phyloP scores from a whole-genome alignment of 2,888 invertebrate species.

The Cerastis rubricosa region DNA sequence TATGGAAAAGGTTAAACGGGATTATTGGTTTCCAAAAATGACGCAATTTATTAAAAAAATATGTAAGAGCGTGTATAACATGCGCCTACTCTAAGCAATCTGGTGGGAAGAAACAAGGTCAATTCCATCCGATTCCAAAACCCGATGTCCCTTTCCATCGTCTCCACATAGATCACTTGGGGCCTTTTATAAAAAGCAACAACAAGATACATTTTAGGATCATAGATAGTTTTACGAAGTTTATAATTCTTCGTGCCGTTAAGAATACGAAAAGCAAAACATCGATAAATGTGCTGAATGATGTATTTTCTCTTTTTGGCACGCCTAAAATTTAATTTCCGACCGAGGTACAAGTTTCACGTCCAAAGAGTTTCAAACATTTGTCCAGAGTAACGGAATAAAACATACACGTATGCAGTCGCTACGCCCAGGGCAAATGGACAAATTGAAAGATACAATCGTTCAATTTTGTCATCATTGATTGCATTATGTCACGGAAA shows the following conservation, averaged over 20 bases:
- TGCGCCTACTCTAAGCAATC: slow-evolving; percentile 14
- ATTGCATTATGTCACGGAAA: no score
- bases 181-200: background rate
- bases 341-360: background rate
- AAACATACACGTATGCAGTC: no score
- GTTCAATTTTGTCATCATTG: no score
- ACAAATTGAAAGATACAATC: no score
- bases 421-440: no score
- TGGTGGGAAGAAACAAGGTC: slow-evolving; percentile 10
- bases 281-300: background rate
- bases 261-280: background rate
- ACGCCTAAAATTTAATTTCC: background rate
- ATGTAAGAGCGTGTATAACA: slow-evolving; percentile 2
- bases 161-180: slow-evolving; percentile 2
- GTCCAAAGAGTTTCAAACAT: background rate
- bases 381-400: no score
- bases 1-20: background rate
- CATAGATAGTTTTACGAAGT: background rate
- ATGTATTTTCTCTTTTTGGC: background rate
- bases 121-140: slow-evolving; percentile 1
- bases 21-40: slow-evolving; percentile 17
- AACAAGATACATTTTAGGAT: background rate
- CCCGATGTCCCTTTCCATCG: background rate
- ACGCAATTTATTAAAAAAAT: background rate
- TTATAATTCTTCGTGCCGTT: background rate